These are phyloP conservation scores for Xiphorhynchus erythropygius DNA, from an alignment of 2,797 vertebrate species.

Conservation along the genomic window DNA sequence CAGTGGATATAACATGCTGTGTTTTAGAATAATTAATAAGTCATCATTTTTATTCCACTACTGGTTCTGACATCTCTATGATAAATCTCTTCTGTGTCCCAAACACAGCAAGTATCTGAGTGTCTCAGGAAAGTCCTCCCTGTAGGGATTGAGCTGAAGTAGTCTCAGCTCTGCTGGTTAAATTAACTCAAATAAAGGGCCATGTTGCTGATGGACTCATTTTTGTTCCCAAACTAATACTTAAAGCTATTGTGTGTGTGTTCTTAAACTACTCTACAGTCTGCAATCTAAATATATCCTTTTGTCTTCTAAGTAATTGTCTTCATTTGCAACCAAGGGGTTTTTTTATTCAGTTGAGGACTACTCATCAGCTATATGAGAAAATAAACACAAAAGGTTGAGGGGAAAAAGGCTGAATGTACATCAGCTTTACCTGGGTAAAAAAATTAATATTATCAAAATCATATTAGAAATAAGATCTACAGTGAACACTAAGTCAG, in stretches of 20 bases:
- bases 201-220: neutral
- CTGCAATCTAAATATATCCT: neutral
- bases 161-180: neutral
- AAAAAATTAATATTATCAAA: neutral
- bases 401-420: neutral
- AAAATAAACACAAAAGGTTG: neutral
- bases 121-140: neutral
- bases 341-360: neutral
- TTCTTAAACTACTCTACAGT: neutral
- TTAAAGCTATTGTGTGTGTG: neutral
- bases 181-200: neutral
- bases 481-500: neutral
- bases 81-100: neutral
- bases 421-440: neutral
- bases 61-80: neutral
- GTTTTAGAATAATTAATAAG: neutral
- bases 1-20: neutral
- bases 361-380: neutral
- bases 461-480: neutral
- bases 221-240: neutral
- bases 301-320: neutral
- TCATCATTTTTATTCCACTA: neutral
- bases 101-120: neutral
- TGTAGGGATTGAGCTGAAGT: neutral
- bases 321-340: neutral